These are phyloP conservation scores for Ochropacha duplaris DNA, from an alignment of 2,888 invertebrate genomes.

Conservation along the genomic window DNA sequence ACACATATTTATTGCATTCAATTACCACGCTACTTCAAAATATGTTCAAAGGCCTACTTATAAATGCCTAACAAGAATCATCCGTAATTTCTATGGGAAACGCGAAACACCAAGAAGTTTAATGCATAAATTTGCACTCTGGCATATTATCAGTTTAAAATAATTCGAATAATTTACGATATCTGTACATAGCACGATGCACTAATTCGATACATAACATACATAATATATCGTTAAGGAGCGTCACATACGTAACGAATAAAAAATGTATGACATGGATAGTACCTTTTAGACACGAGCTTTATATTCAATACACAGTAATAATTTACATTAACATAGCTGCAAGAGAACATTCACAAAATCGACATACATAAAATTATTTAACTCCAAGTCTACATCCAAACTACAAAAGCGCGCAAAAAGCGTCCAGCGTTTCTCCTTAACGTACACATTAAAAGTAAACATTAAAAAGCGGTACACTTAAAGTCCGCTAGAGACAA, in stretches of 20 bases:
- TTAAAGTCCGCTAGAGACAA: constrained; percentile 52
- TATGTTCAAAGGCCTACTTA: constrained; percentile 73
- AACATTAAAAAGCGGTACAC: constrained; percentile 62
- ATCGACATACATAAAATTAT: constrained; percentile 68
- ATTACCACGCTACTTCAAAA: constrained; percentile 71
- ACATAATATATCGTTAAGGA: constrained; percentile 26
- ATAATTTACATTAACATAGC: constrained; percentile 76
- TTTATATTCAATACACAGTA: constrained; percentile 62
- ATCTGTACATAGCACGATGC: constrained; percentile 39
- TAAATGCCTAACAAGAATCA: constrained; percentile 44
- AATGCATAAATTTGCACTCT: constrained; percentile 33
- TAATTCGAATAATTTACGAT: constrained; percentile 33
- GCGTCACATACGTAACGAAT: constrained; percentile 39
- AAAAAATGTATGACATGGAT: constrained; percentile 51
- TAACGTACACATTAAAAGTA: constrained; percentile 70
- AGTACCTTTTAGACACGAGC: constrained; percentile 56
- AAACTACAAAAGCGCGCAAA: constrained; percentile 75
- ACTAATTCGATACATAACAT: no score
- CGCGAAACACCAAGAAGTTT: constrained; percentile 54
- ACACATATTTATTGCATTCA: constrained; percentile 71
- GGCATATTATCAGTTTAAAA: constrained; percentile 38
- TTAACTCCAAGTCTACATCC: constrained; percentile 67
- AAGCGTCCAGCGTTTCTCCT: constrained; percentile 66
- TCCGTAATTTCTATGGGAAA: constrained; percentile 55
- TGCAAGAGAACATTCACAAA: constrained; percentile 67